phyloP scores from a whole-genome alignment of 2,113 vertebrate species.

The Megaleporinus macrocephalus region DNA sequence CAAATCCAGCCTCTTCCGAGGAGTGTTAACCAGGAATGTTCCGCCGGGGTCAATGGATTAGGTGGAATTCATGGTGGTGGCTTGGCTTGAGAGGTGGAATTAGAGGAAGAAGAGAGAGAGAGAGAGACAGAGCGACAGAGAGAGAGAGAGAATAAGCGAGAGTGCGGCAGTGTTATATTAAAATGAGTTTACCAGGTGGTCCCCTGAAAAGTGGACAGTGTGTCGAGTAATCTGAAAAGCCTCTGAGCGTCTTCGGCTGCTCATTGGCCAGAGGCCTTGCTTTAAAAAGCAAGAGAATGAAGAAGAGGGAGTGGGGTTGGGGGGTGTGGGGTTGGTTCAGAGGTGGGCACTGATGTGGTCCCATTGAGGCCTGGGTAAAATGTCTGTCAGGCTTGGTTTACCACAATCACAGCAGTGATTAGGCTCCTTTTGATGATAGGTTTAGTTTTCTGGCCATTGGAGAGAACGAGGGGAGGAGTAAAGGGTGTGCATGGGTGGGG shows the following conservation, averaged over 20 bases:
- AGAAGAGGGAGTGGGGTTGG: conserved; percentile 29
- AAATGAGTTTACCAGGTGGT: conserved; percentile 86
- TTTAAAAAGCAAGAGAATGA: conserved; percentile 70
- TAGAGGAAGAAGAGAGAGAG: conserved; percentile 70
- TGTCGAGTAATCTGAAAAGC: conserved; percentile 85
- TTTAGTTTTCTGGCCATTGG: conserved; percentile 86
- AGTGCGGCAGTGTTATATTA: conserved; percentile 76
- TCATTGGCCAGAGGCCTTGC: conserved; percentile 73
- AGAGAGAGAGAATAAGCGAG: conserved; percentile 44
- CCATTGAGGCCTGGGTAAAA: conserved; percentile 82
- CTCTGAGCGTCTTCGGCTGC: conserved; percentile 69
- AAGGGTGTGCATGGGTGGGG: conserved; percentile 51
- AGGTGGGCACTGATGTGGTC: conserved; percentile 75
- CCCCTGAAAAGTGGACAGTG: conserved; percentile 84
- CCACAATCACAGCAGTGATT: conserved; percentile 86
- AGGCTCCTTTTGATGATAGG: conserved; percentile 84
- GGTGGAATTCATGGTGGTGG: conserved; percentile 76
- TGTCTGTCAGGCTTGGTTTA: conserved; percentile 86
- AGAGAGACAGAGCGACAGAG: conserved; percentile 62
- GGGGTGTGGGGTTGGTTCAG: conserved; percentile 55
- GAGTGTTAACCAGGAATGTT: conserved; percentile 77
- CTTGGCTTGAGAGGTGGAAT: conserved; percentile 79
- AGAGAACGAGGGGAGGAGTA: conserved; percentile 77
- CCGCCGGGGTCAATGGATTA: conserved; percentile 76
- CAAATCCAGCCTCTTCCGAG: conserved; percentile 79